Evolutionary conservation across 2,113 vertebrate genomes (phyloP), one percentile per base, ranked within the genome.

Genomic region (Tursiops truncatus): DNA sequence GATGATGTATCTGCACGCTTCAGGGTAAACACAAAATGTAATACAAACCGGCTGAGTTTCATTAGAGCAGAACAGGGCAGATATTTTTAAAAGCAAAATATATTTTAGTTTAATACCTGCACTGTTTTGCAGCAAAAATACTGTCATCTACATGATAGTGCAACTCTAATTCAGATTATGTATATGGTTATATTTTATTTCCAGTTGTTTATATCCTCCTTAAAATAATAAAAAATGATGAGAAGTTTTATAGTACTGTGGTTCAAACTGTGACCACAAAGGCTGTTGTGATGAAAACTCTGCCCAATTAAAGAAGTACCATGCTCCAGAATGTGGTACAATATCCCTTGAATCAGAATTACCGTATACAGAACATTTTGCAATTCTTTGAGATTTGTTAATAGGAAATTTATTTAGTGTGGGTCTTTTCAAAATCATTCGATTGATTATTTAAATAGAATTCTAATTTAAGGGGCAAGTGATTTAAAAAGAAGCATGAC

Each of bases 11-110:
- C 85, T 93, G 81, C 6, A 79, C 33, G 60, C 56, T 93, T 93
- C 82, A 95, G 71, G 44, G 33, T 89, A 91, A 95, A 96, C 60
- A 77, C 38, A 95, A 84, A 96, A 82, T 85, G 80, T 90, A 60
- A 71, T 85, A 93, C 70, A 93, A 89, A 62, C 67, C 85, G 11
- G 6, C 73, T 95, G 31, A 90, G 47, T 80, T 84, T 96, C 65
- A 38, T 56, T 85, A 58, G 26, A 28, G 56, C 21, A 84, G 58
- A 92, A 36, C 38, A 90, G 63, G 81, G 44, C 5, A 94, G 68
- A 7, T 86, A 71, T 73, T 94, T 94, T 95, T 67, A 63, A 0
- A 88, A 28, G 14, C 26, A 98, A 94, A 85, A 23, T 33, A 89
- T 12, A 85, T 67, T 96, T 89, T 90, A 47, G 18, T 53, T 96